Percentiles rank a stretch among this genome's conserved stretches.
Conservation (phyloP, 2,888 invertebrate species). For the Bursaphelenchus okinawaensis region DNA sequence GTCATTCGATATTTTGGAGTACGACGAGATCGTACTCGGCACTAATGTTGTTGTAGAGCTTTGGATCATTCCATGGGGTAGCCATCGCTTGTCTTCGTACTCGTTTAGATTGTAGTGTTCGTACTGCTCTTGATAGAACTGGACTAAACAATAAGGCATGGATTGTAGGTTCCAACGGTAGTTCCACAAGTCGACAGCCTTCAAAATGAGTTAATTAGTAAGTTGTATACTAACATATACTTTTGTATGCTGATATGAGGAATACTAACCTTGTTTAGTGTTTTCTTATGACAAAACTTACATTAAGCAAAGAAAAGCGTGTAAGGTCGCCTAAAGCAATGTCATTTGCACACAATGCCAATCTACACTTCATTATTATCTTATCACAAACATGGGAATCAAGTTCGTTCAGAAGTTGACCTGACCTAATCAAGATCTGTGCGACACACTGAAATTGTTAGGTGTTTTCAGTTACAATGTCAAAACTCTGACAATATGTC, state of each 20-base stretch:
- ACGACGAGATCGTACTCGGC: neutral
- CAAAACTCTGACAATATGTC: too few relatives aligned
- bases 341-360: conserved; percentile 18
- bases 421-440: conserved; percentile 30
- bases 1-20: neutral
- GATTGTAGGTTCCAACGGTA: conserved; percentile 28
- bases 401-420: conserved; percentile 28
- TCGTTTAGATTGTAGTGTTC: conserved; percentile 14
- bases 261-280: neutral
- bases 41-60: neutral
- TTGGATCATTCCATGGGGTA: conserved; percentile 5
- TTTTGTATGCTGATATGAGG: too few relatives aligned
- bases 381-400: conserved; percentile 26
- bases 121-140: conserved; percentile 24
- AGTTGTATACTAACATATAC: too few relatives aligned
- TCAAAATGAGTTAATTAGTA: neutral
- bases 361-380: conserved; percentile 29
- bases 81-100: conserved; percentile 10
- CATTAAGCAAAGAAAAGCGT: conserved; percentile 20
- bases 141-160: conserved; percentile 27
- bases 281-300: conserved; percentile 10
- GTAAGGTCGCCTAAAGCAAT: conserved; percentile 27
- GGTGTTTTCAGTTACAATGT: neutral
- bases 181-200: conserved; percentile 15
- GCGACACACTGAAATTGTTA: conserved; percentile 26